Base-by-base conservation (phyloP, 2,113 vertebrate genomes). In the Cichladusa arquata region DNA sequence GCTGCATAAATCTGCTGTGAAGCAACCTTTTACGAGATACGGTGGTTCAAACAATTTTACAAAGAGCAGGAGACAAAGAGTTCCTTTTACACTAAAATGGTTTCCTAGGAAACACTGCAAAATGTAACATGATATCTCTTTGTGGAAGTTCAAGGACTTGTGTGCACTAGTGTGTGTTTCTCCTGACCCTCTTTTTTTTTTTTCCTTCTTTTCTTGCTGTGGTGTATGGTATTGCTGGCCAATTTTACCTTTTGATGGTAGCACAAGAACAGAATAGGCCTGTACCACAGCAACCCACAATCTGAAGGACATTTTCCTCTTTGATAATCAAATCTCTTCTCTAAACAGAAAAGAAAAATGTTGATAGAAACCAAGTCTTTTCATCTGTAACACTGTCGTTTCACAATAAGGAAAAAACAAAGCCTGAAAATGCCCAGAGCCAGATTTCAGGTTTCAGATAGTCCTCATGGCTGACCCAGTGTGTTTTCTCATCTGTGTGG, bases 91-190 rank as follows among this genome's bases (percentile, higher is more conserved):
- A 90, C 94, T 80, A 86, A 97, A 97, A 93, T 91, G 93, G 98
- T 98, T 98, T 97, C 98, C 98, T 98, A 97, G 98, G 98, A 97
- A 98, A 98, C 97, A 86, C 94, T 91, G 93, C 83, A 96, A 97
- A 96, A 95, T 88, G 96, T 95, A 98, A 97, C 34, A 48, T 26
- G 81, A 94, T 96, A 97, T 73, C 81, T 96, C 95, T 97, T 96
- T 92, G 94, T 96, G 81, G 92, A 96, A 97, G 96, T 98, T 98
- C 97, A 98, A 98, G 97, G 97, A 97, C 90, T 95, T 92, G 51
- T 81, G 73, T 84, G 66, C n/a, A 22, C 6, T 0, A 45, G 65
- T 4, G 5, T 80, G 71, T 71, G n/a, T 65, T 69, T 94, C 84
- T 93, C 61, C 80, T 77, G 72, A 92, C 91, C 76, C 23, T 22